Base-by-base conservation (phyloP, 2,113 vertebrate genomes). In the Cinclus cinclus region DNA sequence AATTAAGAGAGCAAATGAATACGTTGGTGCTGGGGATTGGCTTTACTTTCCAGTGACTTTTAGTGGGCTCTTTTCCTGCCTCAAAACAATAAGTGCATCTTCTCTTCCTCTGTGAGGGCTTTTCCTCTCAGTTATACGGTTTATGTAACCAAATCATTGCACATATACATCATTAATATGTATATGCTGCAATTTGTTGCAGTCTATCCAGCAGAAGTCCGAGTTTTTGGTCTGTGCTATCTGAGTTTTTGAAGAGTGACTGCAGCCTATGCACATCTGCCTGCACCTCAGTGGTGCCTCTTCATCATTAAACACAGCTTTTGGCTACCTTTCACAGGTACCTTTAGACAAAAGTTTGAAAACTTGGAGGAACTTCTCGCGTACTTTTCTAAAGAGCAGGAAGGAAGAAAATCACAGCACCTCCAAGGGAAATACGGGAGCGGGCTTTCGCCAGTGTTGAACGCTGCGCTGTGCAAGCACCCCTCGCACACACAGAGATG, bases 1-100 rank as follows among this genome's bases (percentile, higher is more conserved):
- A 93, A 81, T 88, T 69, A 59, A 94, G 91, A 63, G 67, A 76
- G 70, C 83, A 39, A 84, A 44, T 7, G 46, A 87, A 30, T n/a
- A n/a, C 5, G 35, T 35, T 68, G 76, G 65, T 77, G 49, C 75
- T 91, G 35, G 73, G 65, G n/a, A 74, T 10, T 1, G 2, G 7
- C 39, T 68, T 96, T 92, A 74, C 82, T 94, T 95, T 94, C 33
- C 71, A 83, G 55, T n/a, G 67, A 27, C 76, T 94, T 80, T 30
- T 46, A n/a, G 31, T 11, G 50, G 53, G 68, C 60, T 63, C 41
- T 49, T 55, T 49, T 50, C 25, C 49, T 50, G 49, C 49, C 49
- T 83, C n/a, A 42, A 50, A 70, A 55, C 68, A 50, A 5, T 22
- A 12, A 47, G 15, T 28, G n/a, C 53, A 78, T 71, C 84, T 90